Evolutionary conservation across 2,113 vertebrate genomes (phyloP), one percentile per base, ranked within the genome.

Genomic region (Quiscalus mexicanus): DNA sequence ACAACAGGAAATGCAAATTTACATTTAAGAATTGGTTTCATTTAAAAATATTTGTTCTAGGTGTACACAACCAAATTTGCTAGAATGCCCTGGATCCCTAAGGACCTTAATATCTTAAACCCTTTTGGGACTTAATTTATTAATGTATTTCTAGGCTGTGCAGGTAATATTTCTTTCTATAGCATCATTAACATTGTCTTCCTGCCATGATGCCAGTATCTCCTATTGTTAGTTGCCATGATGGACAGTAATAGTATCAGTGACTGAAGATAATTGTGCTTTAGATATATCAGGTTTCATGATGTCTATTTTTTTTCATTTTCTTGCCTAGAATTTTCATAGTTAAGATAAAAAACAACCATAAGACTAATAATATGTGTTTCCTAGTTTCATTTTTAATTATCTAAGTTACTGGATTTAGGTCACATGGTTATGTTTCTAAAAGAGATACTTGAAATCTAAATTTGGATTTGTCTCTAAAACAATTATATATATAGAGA

Each of bases 101-200:
- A 41, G 41, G n/a, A 62, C 30, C 8, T 53, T 42, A 90, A 17
- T 22, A 68, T 50, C 41, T 56, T 67, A 31, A 45, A 17, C 63
- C 20, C 4, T 15, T 41, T 71, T 63, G 79, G 12, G 41, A 42
- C 21, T 76, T 28, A 37, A 73, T 87, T 60, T 56, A 62, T 88
- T 56, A 58, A 65, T 37, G 8, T 73, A 49, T 89, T 87, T 87
- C 74, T 47, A 80, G 68, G 35, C 83, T 92, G 39, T 70, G 22
- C 15, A 63, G 22, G 68, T 53, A 74, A n/a, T 68, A 28, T 83
- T 88, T 95, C 52, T 96, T 97, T 95, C 89, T 35, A 8, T 42
- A 63, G 59, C 87, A 49, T 84, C 68, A 79, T 78, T 91, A 89
- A 56, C 39, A 81, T 81, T 88, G 70, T 79, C 62, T 92, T 87